Conservation (phyloP, 2,797 vertebrate genomes). For the Tragelaphus oryx region DNA sequence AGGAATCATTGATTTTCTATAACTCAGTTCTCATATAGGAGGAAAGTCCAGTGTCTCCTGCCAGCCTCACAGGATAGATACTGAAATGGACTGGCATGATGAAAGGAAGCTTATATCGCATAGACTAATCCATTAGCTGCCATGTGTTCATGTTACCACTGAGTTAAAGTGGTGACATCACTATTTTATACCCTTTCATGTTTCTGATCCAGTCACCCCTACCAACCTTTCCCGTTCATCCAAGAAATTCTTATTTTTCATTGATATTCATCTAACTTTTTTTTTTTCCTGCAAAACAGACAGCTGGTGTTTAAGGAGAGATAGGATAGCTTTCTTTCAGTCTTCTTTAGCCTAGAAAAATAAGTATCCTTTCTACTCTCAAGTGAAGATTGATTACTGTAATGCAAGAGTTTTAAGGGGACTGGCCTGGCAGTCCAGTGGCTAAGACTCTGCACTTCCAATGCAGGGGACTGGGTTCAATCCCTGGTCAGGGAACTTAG, state of each 20-base stretch:
- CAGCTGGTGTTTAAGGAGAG: not conserved
- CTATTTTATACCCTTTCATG: not conserved
- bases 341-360: not conserved
- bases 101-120: not conserved
- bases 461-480: not conserved
- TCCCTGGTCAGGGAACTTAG: not conserved
- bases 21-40: not conserved
- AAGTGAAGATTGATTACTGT: not conserved
- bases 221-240: not conserved
- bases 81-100: not conserved
- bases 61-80: not conserved
- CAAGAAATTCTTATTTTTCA: not conserved
- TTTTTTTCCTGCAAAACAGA: not conserved
- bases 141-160: accelerated
- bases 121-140: not conserved
- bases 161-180: not conserved
- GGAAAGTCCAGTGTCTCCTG: not conserved
- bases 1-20: not conserved
- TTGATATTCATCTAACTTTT: not conserved
- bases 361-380: not conserved
- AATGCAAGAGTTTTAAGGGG: not conserved
- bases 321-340: not conserved
- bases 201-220: not conserved
- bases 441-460: not conserved
- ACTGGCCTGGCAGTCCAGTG: not conserved